Percentiles rank a stretch among this genome's conserved stretches.
Conservation (phyloP, 2,113 vertebrate genomes). For the Equus quagga region DNA sequence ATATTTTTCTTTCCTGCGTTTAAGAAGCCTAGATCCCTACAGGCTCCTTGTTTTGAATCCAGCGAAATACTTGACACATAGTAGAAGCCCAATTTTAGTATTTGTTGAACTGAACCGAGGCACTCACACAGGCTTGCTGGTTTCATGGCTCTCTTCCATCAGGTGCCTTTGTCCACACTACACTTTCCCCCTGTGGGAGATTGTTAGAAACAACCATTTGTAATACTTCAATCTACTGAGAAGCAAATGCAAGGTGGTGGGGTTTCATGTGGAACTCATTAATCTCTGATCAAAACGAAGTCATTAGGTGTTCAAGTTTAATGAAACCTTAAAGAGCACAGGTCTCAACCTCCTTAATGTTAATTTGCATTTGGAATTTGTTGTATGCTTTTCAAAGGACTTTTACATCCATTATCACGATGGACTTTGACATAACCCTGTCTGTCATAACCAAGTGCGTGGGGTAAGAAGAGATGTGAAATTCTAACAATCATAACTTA, state of each 20-base stretch:
- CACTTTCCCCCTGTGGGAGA: background rate
- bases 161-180: background rate
- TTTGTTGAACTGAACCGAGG: background rate
- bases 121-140: background rate
- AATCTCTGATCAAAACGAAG: conserved; percentile 28
- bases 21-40: conserved; percentile 6
- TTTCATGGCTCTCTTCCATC: background rate
- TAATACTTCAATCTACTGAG: background rate
- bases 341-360: background rate
- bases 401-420: background rate
- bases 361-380: conserved; percentile 52
- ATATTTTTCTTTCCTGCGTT: conserved; percentile 44
- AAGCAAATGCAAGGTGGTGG: background rate
- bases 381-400: conserved; percentile 20
- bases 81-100: background rate
- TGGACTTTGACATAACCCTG: conserved; percentile 47
- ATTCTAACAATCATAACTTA: background rate
- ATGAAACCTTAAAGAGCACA: background rate
- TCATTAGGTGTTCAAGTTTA: background rate
- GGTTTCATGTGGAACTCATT: background rate
- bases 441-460: background rate
- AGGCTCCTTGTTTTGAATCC: background rate
- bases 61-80: background rate
- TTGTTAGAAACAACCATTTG: background rate
- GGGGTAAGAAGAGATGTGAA: background rate